phyloP scores from a whole-genome alignment of 1,140 invertebrate species.

The Neotoxoptera formosana region DNA sequence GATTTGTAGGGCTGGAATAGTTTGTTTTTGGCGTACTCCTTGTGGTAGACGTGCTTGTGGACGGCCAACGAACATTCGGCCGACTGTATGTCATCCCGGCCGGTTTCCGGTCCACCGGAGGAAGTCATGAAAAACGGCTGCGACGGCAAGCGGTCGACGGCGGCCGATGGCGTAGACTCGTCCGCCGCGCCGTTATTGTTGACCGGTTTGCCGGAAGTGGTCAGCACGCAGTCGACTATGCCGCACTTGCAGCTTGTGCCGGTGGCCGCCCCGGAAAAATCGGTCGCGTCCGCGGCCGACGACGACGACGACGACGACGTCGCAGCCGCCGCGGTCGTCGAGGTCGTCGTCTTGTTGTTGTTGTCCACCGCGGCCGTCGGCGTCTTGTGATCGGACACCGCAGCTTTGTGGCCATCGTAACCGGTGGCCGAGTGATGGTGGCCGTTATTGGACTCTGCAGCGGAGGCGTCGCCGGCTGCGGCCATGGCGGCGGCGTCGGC shows the following conservation, averaged over 20 bases:
- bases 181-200: neutral
- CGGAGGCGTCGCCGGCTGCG: constrained; percentile 28
- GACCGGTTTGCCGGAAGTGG: constrained; percentile 3
- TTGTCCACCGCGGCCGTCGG: constrained; percentile 59
- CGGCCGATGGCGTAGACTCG: constrained; percentile 1
- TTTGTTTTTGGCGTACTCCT: constrained; percentile 60
- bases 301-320: constrained; percentile 49
- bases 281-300: constrained; percentile 53
- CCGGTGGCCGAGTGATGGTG: constrained; percentile 60
- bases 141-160: constrained; percentile 28
- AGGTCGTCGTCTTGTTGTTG: too few relatives aligned
- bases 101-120: constrained; percentile 24
- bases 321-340: constrained; percentile 59
- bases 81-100: constrained; percentile 26
- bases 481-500: constrained; percentile 41
- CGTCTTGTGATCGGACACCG: constrained; percentile 31
- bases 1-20: constrained; percentile 62
- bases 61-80: constrained; percentile 46
- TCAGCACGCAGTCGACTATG: constrained; percentile 62
- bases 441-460: constrained; percentile 60
- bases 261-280: constrained; percentile 60
- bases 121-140: neutral
- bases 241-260: constrained; percentile 61
- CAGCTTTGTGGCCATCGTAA: neutral
- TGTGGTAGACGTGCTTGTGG: constrained; percentile 35